Conservation (phyloP, 2,888 invertebrate species). For the Phaonia tiefii region DNA sequence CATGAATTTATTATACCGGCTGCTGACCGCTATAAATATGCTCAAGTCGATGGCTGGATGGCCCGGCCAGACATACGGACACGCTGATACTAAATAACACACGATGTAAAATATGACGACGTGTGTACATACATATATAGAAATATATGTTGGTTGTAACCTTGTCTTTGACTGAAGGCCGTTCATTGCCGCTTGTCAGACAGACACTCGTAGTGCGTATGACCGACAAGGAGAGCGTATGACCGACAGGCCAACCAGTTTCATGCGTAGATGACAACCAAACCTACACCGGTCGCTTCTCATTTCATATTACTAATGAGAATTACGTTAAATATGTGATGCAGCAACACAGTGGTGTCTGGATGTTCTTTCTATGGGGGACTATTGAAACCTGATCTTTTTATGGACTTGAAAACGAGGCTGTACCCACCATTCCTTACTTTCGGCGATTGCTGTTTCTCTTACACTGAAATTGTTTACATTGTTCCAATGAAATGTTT, state of each 20-base stretch:
- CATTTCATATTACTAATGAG: conserved; percentile 5
- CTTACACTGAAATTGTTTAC: too few species aligned
- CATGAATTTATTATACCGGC: conserved; percentile 63
- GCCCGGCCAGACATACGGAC: conserved; percentile 7
- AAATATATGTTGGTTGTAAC: conserved; percentile 46
- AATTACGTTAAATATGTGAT: neutral
- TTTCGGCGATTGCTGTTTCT: too few species aligned
- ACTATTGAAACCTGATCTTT: too few species aligned
- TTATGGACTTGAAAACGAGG: too few species aligned
- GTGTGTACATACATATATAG: conserved; percentile 14
- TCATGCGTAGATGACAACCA: neutral
- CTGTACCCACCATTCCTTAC: too few species aligned
- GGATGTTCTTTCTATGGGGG: too few species aligned
- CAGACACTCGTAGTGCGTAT: neutral
- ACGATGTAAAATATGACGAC: conserved; percentile 2
- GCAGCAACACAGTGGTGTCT: neutral
- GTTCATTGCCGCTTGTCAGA: conserved; percentile 55
- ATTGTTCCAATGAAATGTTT: too few species aligned
- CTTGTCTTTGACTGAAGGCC: conserved; percentile 68
- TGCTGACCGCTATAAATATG: conserved; percentile 43
- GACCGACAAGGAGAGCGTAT: neutral
- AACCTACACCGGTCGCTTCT: neutral
- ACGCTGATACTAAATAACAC: neutral
- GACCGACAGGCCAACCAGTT: neutral
- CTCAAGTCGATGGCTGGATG: conserved; percentile 14